Evolutionary conservation across 2,113 vertebrate species (phyloP).

Genomic region (Pica pica): DNA sequence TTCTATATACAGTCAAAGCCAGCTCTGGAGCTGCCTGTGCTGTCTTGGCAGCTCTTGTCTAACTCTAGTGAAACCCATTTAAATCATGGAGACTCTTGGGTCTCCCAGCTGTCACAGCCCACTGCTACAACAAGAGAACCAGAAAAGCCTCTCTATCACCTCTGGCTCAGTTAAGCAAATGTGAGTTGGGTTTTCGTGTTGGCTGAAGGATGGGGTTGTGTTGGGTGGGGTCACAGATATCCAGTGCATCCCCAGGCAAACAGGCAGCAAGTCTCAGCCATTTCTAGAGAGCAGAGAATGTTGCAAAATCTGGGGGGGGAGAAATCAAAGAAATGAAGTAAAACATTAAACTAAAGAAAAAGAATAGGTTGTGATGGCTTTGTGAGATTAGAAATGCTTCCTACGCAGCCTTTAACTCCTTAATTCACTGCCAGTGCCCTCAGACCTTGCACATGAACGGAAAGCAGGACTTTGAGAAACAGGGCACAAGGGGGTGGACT

Average conservation of each 20-base stretch:
- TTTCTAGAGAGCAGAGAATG: neutral
- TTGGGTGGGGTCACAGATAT: no score
- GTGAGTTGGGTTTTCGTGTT: rapidly evolving
- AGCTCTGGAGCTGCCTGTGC: neutral
- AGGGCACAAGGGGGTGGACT: rapidly evolving
- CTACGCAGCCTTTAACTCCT: neutral
- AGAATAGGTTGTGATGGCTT: neutral
- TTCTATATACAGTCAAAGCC: neutral
- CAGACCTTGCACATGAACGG: rapidly evolving
- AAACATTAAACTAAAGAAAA: neutral
- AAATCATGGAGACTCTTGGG: neutral
- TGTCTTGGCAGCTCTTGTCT: neutral
- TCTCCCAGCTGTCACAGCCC: neutral
- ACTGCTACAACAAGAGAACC: neutral
- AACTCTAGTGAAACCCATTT: neutral
- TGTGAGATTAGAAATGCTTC: neutral
- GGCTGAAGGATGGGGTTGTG: rapidly evolving
- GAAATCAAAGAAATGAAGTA: neutral
- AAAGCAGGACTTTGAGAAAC: neutral
- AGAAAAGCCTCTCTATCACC: neutral
- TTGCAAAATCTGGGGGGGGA: neutral
- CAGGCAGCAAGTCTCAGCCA: neutral
- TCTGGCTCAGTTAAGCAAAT: neutral
- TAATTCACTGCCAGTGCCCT: neutral
- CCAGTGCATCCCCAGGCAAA: rapidly evolving